phyloP scores from a whole-genome alignment of 2,113 vertebrate species.

The Colinus virginianus region DNA sequence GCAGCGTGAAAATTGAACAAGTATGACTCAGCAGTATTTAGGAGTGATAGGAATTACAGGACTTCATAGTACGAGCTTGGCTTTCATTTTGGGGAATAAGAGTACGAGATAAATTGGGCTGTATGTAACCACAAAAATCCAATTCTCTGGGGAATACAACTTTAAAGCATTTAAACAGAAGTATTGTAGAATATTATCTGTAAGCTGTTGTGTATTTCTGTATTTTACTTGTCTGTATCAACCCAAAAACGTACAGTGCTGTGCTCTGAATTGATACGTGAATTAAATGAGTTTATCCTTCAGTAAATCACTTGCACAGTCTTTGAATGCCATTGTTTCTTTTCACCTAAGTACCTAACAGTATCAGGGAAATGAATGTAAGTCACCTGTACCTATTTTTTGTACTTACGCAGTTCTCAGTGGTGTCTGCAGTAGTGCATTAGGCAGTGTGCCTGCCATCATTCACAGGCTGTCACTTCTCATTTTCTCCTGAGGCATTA shows the following conservation, averaged over 20 bases:
- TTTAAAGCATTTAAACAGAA: not conserved
- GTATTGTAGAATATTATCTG: not conserved
- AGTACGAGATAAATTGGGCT: not conserved
- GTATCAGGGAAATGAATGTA: not conserved
- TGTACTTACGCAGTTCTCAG: not conserved
- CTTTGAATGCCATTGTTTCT: not conserved
- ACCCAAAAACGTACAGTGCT: not conserved
- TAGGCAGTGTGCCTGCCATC: not conserved
- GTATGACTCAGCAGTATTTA: slow-evolving; percentile 61
- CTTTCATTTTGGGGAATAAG: not conserved
- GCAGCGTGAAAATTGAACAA: not conserved
- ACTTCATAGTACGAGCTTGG: not conserved
- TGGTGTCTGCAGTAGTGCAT: not conserved
- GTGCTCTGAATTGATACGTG: not conserved
- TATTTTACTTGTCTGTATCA: not conserved
- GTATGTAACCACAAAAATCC: not conserved
- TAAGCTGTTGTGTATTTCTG: not conserved
- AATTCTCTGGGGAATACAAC: not conserved
- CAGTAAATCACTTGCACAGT: not conserved
- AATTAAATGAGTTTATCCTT: slow-evolving; percentile 4
- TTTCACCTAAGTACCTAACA: not conserved
- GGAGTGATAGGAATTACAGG: not conserved
- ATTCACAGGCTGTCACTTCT: not conserved
- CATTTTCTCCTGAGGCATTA: not conserved
- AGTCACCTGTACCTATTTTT: not conserved